A percentile compares a stretch with the other conserved stretches of the same genome.
Evolutionary conservation across 2,113 vertebrate genomes (phyloP).

Genomic region (Ia io): DNA sequence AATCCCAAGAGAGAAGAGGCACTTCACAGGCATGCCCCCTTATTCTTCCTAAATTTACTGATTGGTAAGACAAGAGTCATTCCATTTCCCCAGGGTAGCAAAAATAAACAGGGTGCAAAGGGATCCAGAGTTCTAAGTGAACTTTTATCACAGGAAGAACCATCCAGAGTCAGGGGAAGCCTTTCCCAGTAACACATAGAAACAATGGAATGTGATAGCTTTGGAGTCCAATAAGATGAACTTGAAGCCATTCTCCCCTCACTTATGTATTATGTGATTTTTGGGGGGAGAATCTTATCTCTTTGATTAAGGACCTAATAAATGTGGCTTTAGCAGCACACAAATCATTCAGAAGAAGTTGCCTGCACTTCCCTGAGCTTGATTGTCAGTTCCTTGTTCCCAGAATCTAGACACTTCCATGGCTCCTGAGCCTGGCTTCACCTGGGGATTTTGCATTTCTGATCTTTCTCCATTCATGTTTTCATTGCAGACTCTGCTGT

Average conservation of each 20-base stretch:
- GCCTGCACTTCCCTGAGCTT: neutral
- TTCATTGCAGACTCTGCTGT: neutral
- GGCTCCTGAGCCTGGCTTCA: neutral
- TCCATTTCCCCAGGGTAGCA: neutral
- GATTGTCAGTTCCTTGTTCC: neutral
- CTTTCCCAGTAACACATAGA: neutral
- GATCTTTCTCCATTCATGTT: neutral
- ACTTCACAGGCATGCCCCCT: neutral
- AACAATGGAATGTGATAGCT: neutral
- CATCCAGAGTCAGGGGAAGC: neutral
- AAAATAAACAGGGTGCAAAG: neutral
- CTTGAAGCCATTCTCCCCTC: neutral
- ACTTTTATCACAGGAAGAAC: neutral
- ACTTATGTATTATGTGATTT: neutral
- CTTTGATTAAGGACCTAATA: neutral
- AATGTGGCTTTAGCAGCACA: neutral
- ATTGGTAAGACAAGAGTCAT: neutral
- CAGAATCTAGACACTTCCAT: neutral
- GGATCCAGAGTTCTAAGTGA: neutral
- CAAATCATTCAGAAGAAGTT: neutral
- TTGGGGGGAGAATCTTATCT: neutral
- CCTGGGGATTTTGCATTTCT: neutral
- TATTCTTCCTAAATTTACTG: neutral
- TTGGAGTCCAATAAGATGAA: neutral
- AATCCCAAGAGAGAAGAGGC: neutral